Base-by-base conservation (phyloP, 1,140 invertebrate species). In the Hetaerina americana region DNA sequence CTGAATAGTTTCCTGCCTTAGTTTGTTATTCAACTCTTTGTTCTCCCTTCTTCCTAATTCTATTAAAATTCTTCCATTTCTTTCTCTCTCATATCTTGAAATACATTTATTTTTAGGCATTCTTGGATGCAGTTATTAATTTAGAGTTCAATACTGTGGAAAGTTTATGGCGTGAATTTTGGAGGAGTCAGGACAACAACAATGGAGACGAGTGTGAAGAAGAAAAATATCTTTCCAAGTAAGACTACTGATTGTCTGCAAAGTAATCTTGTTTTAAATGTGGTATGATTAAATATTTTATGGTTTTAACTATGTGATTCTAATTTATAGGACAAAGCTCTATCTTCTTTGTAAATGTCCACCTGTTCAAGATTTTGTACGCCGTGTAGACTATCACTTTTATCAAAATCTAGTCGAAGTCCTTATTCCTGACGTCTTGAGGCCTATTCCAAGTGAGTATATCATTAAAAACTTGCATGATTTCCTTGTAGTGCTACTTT, bases 401-500 rank as follows among this genome's bases (percentile, higher is more conserved):
- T 98, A 98, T 84, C 96, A 99, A 82, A 93, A 94, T 80, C 86
- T 97, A 73, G 95, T 98, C 15, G 93, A 97, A 82, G 91, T 98
- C 76, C 86, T 99, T 40, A 93, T 99, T 82, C 96, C 96, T 5
- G 95, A 99, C 84, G 95, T 99, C 69, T 84, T 99, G 27, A 87
- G 94, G 76, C 94, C 94, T 26, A 97, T 98, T 78, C 96, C 96
- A 73, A 93, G 89, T 89, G 79, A 83, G 84, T 57, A 57, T n/a
- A 40, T n/a, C n/a, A n/a, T n/a, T n/a, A n/a, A n/a, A n/a, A n/a
- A n/a, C n/a, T n/a, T n/a, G n/a, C n/a, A n/a, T n/a, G n/a, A n/a
- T n/a, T n/a, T n/a, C n/a, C n/a, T n/a, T n/a, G n/a, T n/a, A n/a
- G n/a, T n/a, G n/a, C n/a, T n/a, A n/a, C n/a, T n/a, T n/a, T n/a